phyloP scores from a whole-genome alignment of 2,888 invertebrate species.

The Mythimna vitellina region DNA sequence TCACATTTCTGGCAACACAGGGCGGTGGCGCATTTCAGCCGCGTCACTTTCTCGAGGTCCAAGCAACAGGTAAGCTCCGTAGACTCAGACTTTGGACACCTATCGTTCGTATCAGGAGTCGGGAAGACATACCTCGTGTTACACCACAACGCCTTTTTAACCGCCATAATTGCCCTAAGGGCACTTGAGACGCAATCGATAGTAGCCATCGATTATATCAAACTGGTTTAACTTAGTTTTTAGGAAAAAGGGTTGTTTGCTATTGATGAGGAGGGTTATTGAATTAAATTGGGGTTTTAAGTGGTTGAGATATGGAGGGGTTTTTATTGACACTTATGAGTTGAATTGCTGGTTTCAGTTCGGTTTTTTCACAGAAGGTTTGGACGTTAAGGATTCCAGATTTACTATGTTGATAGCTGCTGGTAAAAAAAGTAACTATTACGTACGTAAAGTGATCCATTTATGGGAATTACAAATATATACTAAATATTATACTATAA shows the following conservation, averaged over 20 bases:
- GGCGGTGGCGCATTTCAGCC: slow-evolving; percentile 82
- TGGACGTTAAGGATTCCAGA: neutral
- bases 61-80: slow-evolving; percentile 88
- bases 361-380: neutral
- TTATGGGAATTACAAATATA: too few species aligned
- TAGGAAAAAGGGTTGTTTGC: slow-evolving; percentile 22
- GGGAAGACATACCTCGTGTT: slow-evolving; percentile 66
- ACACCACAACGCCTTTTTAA: slow-evolving; percentile 36
- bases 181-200: slow-evolving; percentile 55
- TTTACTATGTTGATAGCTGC: neutral
- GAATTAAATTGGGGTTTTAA: slow-evolving; percentile 27
- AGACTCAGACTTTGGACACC: slow-evolving; percentile 53
- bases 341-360: slow-evolving; percentile 4
- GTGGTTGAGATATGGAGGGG: neutral
- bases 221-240: slow-evolving; percentile 41
- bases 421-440: neutral
- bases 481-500: too few species aligned
- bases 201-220: slow-evolving; percentile 48
- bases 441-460: neutral
- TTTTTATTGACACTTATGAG: slow-evolving; percentile 2
- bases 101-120: slow-evolving; percentile 50
- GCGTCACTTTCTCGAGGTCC: slow-evolving; percentile 83
- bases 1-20: slow-evolving; percentile 74
- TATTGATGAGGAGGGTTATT: slow-evolving; percentile 14
- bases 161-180: slow-evolving; percentile 35